These are phyloP conservation scores for Palaemon carinicauda DNA, from an alignment of 1,140 invertebrate genomes.

Conservation along the genomic window DNA sequence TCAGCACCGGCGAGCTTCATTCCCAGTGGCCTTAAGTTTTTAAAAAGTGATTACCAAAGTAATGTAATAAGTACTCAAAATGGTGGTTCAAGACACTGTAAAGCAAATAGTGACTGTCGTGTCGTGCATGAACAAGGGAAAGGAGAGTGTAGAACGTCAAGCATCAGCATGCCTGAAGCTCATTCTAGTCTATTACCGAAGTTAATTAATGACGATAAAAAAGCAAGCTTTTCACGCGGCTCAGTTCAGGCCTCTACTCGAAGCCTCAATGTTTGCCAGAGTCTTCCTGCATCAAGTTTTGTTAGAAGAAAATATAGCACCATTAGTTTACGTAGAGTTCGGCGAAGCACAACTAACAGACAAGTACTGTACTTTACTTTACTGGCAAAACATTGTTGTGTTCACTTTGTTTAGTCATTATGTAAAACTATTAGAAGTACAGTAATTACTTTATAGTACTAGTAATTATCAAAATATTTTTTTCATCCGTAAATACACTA, in stretches of 20 bases:
- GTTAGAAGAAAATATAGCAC: slow-evolving; percentile 25
- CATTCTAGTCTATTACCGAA: neutral
- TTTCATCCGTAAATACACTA: too few species aligned
- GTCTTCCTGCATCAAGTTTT: neutral
- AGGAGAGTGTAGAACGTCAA: neutral
- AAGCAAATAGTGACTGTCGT: neutral
- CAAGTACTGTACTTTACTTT: too few species aligned
- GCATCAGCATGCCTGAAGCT: neutral
- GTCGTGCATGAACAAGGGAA: neutral
- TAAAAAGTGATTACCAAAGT: neutral
- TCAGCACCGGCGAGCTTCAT: slow-evolving; percentile 23
- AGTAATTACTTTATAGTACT: too few species aligned
- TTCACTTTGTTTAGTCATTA: too few species aligned
- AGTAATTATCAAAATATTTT: too few species aligned
- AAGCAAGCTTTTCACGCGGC: neutral
- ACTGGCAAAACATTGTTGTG: too few species aligned
- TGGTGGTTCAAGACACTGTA: neutral
- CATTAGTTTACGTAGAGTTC: slow-evolving; percentile 15
- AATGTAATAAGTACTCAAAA: neutral
- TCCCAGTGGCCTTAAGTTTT: neutral
- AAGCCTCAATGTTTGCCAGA: neutral
- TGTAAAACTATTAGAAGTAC: too few species aligned
- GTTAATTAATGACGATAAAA: neutral
- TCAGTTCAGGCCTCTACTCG: slow-evolving; percentile 3
- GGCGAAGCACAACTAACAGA: neutral